A percentile compares a stretch with the other conserved stretches of the same genome.
phyloP scores from a whole-genome alignment of 2,797 vertebrate species.

The Petrocephalus schoutedeni region DNA sequence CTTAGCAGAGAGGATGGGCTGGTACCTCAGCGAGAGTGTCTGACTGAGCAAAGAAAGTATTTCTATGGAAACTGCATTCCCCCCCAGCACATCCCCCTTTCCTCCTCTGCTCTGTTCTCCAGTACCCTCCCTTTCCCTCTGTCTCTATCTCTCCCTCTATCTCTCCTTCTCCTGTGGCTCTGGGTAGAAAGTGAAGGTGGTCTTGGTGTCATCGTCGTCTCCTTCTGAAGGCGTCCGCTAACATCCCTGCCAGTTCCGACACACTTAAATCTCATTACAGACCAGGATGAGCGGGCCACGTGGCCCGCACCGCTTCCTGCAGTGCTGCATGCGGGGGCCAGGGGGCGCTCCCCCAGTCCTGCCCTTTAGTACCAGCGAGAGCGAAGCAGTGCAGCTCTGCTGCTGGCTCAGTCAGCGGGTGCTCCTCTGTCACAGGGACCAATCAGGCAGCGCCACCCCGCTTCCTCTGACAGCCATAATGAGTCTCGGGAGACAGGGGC shows the following conservation, averaged over 20 bases:
- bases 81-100: constrained; percentile 24
- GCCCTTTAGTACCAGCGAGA: background rate
- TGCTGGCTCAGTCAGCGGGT: background rate
- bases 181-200: background rate
- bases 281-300: background rate
- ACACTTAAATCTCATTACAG: background rate
- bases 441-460: background rate
- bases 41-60: constrained; percentile 54
- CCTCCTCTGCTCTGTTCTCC: background rate
- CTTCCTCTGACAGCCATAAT: background rate
- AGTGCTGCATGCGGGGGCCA: background rate
- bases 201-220: background rate
- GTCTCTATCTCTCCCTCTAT: background rate
- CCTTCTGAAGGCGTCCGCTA: background rate
- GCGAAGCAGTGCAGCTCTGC: background rate
- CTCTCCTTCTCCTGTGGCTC: background rate
- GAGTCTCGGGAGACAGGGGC: background rate
- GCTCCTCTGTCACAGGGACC: background rate
- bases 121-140: background rate
- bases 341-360: background rate
- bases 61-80: constrained; percentile 68
- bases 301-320: background rate
- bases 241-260: background rate
- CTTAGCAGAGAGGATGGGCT: background rate
- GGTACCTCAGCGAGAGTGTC: background rate